Evolutionary conservation across 2,888 invertebrate genomes (phyloP), one percentile per base, ranked within the genome.

Genomic region (Drosophila niveifrons): DNA sequence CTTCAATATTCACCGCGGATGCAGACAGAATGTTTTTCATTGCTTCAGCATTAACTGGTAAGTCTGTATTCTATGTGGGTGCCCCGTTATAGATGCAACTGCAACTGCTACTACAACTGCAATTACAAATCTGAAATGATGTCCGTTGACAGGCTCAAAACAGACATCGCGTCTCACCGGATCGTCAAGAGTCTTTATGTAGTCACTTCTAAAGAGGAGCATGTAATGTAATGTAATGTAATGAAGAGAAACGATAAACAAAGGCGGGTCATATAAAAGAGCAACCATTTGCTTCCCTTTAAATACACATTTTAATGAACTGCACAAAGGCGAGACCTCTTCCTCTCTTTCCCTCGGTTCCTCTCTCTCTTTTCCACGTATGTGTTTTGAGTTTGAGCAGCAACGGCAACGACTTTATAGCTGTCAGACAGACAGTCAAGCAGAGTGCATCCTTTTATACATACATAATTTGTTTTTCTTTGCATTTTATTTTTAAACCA

Each of bases 231-330:
- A 59, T 23, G 23, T 23, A 23, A 23, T 63, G 71, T 43, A 75
- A 73, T 71, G 62, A 61, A 73, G 66, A 70, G 70, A 66, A 76
- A 77, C 82, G 80, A 77, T 83, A 85, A 88, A 88, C 88, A 85
- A 88, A 81, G 76, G 66, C 65, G 52, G 70, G 68, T 65, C 78
- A 72, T 84, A 72, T 73, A 78, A 72, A 77, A 80, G 86, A 72
- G 84, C 78, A 82, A 86, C 80, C 72, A 71, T 73, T 77, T 39
- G 56, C 58, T 36, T 53, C 56, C 53, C 48, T 53, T 66, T 68
- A 52, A 72, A 81, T 75, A 72, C 67, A 79, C 43, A 66, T 85
- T 88, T 83, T 88, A 83, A 88, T 83, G 83, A 85, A 85, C 88
- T 78, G 57, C 75, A 72, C 66, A 75, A 71, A 65, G 62, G 28